Percentiles rank a stretch among this genome's conserved stretches.
These are phyloP conservation scores for Byasa hedistus DNA, from an alignment of 2,888 invertebrate species.

Conservation along the genomic window DNA sequence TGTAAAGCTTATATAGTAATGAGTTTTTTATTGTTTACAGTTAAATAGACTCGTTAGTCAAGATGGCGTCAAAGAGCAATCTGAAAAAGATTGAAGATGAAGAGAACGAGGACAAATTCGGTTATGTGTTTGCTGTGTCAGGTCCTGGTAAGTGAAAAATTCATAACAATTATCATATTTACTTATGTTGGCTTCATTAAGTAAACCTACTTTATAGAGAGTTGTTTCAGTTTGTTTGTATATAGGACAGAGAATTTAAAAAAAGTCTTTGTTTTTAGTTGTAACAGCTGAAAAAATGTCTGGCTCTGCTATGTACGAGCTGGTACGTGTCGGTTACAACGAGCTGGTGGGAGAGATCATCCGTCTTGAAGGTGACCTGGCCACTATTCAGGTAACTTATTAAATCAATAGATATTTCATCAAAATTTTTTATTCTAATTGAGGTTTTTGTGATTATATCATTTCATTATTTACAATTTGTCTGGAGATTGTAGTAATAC, in stretches of 20 bases:
- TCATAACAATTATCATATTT: background rate
- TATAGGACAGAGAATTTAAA: too few species aligned
- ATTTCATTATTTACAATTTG: too few species aligned
- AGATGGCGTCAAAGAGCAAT: slow-evolving; percentile 79
- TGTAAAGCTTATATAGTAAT: background rate
- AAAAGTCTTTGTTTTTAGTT: slow-evolving; percentile 79
- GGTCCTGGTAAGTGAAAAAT: slow-evolving; percentile 89
- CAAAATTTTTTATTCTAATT: too few species aligned
- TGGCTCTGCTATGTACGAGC: slow-evolving; percentile 99
- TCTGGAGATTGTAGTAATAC: too few species aligned
- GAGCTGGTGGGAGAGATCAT: slow-evolving; percentile 99
- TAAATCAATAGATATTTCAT: too few species aligned
- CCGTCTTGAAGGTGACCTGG: slow-evolving; percentile 99
- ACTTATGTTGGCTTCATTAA: too few species aligned
- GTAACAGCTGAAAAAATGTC: slow-evolving; percentile 99
- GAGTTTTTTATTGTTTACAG: slow-evolving; percentile 37
- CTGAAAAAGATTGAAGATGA: slow-evolving; percentile 89
- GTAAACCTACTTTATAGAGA: too few species aligned
- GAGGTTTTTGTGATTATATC: too few species aligned
- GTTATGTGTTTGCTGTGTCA: slow-evolving; percentile 98
- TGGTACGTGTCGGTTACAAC: slow-evolving; percentile 98
- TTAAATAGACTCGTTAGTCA: slow-evolving; percentile 59
- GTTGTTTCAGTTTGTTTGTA: too few species aligned
- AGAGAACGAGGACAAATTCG: slow-evolving; percentile 93
- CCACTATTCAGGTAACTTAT: slow-evolving; percentile 95